phyloP scores from a whole-genome alignment of 1,140 invertebrate genomes.

The Coelopa frigida region DNA sequence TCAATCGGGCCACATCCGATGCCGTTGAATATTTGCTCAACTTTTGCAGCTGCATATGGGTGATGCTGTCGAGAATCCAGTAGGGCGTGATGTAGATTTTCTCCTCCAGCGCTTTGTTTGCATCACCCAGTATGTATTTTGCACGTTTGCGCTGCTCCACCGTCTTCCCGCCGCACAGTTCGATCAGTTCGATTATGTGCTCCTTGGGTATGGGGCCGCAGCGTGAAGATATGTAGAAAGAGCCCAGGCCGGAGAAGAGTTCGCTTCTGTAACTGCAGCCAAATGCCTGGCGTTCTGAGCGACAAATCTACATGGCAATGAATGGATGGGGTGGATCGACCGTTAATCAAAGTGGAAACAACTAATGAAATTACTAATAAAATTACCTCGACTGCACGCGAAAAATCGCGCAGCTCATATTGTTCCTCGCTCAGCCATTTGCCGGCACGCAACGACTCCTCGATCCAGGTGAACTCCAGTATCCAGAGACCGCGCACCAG shows the following conservation, averaged over 20 bases:
- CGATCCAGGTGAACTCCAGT: constrained; percentile 48
- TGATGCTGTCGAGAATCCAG: constrained; percentile 48
- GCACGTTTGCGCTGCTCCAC: constrained; percentile 41
- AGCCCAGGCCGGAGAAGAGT: constrained; percentile 45
- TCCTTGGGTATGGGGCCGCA: constrained; percentile 32
- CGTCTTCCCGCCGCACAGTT: constrained; percentile 45
- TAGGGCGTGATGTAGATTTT: constrained; percentile 43
- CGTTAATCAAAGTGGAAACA: neutral
- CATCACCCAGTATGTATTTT: constrained; percentile 46
- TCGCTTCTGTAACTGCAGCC: constrained; percentile 46
- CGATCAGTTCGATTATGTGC: constrained; percentile 47
- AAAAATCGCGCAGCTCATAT: constrained; percentile 49
- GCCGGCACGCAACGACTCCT: constrained; percentile 44
- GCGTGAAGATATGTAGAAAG: constrained; percentile 45
- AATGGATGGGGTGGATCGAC: neutral
- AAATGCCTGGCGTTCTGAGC: constrained; percentile 48
- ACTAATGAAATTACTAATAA: neutral
- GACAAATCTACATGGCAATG: constrained; percentile 40
- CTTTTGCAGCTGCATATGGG: constrained; percentile 30
- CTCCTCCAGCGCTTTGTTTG: constrained; percentile 23
- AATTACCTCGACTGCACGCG: constrained; percentile 47
- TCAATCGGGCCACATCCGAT: no score
- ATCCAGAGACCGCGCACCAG: constrained; percentile 52
- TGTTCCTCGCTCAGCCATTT: constrained; percentile 50
- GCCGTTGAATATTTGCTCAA: constrained; percentile 26